Conservation (phyloP, 2,113 vertebrate species). For the Mandrillus leucophaeus region DNA sequence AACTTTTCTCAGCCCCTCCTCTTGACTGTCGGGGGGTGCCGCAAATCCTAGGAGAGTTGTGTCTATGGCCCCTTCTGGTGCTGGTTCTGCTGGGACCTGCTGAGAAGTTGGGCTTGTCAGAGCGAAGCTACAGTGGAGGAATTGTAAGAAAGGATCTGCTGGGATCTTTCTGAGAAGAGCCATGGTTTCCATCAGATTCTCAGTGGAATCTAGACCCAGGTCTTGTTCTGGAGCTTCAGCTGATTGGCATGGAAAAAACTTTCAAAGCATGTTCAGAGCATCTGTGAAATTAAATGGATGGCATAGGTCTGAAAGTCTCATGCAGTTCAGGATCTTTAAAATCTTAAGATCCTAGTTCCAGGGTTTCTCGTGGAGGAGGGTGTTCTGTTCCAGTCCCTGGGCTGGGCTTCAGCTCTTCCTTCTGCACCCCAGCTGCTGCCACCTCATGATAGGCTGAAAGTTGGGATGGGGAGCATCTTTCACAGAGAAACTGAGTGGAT, state of each 20-base stretch:
- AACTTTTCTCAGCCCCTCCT: background rate
- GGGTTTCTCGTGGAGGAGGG: background rate
- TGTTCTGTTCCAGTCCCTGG: background rate
- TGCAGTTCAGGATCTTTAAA: background rate
- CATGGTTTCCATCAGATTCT: background rate
- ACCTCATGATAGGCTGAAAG: background rate
- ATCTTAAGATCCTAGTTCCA: background rate
- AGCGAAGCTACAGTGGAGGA: background rate
- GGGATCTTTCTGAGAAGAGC: background rate
- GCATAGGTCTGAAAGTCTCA: background rate
- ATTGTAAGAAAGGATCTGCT: fast-evolving
- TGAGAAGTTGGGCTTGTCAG: background rate
- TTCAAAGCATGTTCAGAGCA: background rate
- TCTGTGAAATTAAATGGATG: background rate
- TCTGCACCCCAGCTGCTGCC: fast-evolving
- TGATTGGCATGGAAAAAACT: background rate
- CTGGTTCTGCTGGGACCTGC: background rate
- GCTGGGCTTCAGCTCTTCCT: background rate
- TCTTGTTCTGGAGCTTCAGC: background rate
- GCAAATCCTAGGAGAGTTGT: background rate
- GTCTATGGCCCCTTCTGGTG: background rate
- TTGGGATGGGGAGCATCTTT: background rate
- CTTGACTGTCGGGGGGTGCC: background rate
- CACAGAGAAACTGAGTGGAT: background rate
- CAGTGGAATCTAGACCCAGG: background rate